A percentile compares a stretch with the other conserved stretches of the same genome.
phyloP scores from a whole-genome alignment of 2,797 vertebrate genomes.

The Phalanger gymnotis region DNA sequence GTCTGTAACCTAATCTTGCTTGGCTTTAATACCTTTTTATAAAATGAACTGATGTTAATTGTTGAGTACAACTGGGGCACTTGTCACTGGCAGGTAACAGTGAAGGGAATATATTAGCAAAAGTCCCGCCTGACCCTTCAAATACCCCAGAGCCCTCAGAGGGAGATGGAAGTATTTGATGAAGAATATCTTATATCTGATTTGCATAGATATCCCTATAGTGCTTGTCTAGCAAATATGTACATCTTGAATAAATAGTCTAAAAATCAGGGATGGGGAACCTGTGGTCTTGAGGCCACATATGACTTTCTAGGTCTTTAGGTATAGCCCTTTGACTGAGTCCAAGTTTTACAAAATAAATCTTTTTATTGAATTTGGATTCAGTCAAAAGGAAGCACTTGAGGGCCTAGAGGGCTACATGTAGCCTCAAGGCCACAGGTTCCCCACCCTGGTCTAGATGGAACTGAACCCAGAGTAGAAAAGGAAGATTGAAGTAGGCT shows the following conservation, averaged over 20 bases:
- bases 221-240: neutral
- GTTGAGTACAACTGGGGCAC: neutral
- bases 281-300: too few relatives aligned
- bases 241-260: neutral
- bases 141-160: neutral
- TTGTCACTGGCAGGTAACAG: neutral
- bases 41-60: neutral
- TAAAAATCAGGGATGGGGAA: too few relatives aligned
- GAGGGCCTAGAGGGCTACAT: too few relatives aligned
- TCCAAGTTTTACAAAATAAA: too few relatives aligned
- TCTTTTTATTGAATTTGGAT: too few relatives aligned
- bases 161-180: neutral
- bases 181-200: neutral
- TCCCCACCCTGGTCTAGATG: neutral
- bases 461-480: neutral
- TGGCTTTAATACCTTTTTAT: neutral
- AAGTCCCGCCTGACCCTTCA: neutral
- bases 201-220: neutral
- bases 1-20: neutral
- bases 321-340: too few relatives aligned
- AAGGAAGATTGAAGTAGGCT: neutral
- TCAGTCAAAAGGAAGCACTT: too few relatives aligned
- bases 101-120: neutral
- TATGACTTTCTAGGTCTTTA: too few relatives aligned
- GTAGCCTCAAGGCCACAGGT: too few relatives aligned